Base-by-base conservation (phyloP, 2,888 invertebrate genomes). In the Hydrotaea cyrtoneurina region DNA sequence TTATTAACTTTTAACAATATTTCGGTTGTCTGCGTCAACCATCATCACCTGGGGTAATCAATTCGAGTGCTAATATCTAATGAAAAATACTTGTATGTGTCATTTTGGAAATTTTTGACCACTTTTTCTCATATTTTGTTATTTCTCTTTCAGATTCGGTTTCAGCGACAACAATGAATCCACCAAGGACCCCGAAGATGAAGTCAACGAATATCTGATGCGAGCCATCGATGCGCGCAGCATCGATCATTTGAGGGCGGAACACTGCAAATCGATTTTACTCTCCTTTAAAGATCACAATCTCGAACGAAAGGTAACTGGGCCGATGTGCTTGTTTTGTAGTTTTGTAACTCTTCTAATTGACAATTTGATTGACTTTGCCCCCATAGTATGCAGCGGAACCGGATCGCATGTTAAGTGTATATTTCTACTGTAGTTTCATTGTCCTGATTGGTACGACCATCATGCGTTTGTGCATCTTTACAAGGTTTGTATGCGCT, bases 141-240 rank as follows among this genome's bases (percentile, higher is more conserved):
- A 31, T 31, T 31, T 31, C 31, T 31, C 7, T 50, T 50, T 4
- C 89, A 96, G 97, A 92, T 94, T 96, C 85, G 96, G 96, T 26
- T 95, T 95, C 86, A 95, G 95, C 53, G 95, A 96, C 82, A 93
- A 93, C 77, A 92, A 93, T 26, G 96, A 96, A 87, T 94, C 94
- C 86, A 86, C 87, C 73, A 96, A 96, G 91, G 95, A 96, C 91
- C 96, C 97, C 0, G 97, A 98, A 88, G 98, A 98, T 88, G 98
- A 98, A 93, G 98, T 98, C 23, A 98, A 99, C 91, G 99, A 99
- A 88, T 99, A 99, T 92, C 94, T 99, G 87, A 97, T 97, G 94
- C 95, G 97, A 87, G 98, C 98, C 15, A 99, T 99, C 86, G 98
- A 98, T 92, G 98, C 98, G 0, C 94, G 98, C 76, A 97, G 97